phyloP scores from a whole-genome alignment of 2,797 vertebrate species.

The Rhadinocentrus ornatus region DNA sequence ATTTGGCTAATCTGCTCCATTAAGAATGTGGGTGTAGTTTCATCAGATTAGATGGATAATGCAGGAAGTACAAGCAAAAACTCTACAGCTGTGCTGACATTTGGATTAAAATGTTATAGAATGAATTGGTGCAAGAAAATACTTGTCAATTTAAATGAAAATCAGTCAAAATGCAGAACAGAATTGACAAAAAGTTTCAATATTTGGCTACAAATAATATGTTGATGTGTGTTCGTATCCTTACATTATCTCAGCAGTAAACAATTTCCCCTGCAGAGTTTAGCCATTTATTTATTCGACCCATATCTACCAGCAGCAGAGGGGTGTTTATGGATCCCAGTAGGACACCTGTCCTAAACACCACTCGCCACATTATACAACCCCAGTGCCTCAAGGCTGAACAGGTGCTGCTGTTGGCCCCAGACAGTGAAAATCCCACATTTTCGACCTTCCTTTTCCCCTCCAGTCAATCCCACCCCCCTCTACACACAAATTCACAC shows the following conservation, averaged over 20 bases:
- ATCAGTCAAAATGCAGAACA: neutral
- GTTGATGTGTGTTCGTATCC: neutral
- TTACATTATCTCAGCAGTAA: neutral
- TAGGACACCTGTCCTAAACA: conserved; percentile 52
- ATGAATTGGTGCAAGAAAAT: neutral
- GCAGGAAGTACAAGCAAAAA: neutral
- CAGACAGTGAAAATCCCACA: conserved; percentile 33
- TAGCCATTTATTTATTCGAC: neutral
- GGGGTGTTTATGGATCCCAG: conserved; percentile 30
- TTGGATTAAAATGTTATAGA: neutral
- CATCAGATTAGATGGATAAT: neutral
- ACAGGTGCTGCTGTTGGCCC: conserved; percentile 59
- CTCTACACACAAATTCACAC: conserved; percentile 31
- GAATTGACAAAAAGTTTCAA: neutral
- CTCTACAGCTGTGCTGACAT: neutral
- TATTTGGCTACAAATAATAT: neutral
- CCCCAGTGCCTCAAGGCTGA: conserved; percentile 28
- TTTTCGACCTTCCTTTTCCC: conserved; percentile 35
- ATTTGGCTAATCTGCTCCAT: neutral
- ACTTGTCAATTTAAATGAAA: neutral
- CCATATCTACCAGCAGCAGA: neutral
- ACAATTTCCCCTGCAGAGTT: neutral
- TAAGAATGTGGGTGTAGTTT: neutral
- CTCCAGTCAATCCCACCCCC: conserved; percentile 15
- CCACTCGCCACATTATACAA: conserved; percentile 27